A percentile compares a stretch with the other conserved stretches of the same genome.
phyloP scores from a whole-genome alignment of 2,888 invertebrate genomes.

The Leuctra nigra region DNA sequence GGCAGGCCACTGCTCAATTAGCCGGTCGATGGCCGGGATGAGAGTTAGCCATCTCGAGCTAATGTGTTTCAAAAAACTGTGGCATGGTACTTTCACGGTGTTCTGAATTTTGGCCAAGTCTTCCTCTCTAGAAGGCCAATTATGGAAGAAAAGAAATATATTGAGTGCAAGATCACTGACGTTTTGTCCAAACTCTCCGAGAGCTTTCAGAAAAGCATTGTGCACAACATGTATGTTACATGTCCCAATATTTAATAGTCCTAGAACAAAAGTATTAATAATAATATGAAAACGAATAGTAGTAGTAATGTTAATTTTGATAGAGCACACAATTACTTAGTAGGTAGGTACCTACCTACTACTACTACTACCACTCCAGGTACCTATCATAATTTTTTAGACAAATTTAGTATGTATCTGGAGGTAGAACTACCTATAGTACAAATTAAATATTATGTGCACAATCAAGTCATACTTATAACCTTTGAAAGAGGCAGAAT shows the following conservation, averaged over 20 bases:
- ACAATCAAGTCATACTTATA: no score
- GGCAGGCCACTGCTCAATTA: constrained; percentile 24
- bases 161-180: constrained; percentile 24
- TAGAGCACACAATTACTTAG: no score
- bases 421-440: no score
- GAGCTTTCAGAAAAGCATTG: constrained; percentile 22
- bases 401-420: no score
- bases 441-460: no score
- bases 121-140: constrained; percentile 23
- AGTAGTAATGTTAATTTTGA: no score
- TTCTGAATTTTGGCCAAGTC: constrained; percentile 23
- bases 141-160: constrained; percentile 25
- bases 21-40: constrained; percentile 20
- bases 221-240: constrained; percentile 26
- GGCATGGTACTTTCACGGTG: constrained; percentile 19
- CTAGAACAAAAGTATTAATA: constrained; percentile 22
- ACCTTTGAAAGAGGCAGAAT: no score
- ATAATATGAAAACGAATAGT: no score
- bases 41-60: constrained; percentile 26
- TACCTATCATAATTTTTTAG: no score
- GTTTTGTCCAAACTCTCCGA: constrained; percentile 18
- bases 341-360: no score
- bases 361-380: no score
- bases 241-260: constrained; percentile 25
- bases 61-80: constrained; percentile 25